phyloP scores from a whole-genome alignment of 2,888 invertebrate species.

The Gryllus longicercus region DNA sequence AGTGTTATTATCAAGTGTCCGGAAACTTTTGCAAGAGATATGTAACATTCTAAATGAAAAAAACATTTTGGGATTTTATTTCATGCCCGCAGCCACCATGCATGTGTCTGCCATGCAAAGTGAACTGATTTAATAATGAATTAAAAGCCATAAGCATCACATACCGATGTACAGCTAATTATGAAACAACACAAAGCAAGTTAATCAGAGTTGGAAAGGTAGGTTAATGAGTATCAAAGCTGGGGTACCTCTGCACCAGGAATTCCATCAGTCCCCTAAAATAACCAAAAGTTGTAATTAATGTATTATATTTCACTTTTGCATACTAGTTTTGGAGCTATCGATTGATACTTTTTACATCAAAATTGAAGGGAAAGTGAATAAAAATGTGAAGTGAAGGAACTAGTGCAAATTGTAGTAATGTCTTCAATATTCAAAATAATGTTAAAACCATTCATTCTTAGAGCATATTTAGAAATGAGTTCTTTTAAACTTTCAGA shows the following conservation, averaged over 20 bases:
- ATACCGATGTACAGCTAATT: slow-evolving; percentile 23
- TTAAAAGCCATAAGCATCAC: slow-evolving; percentile 28
- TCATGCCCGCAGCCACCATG: slow-evolving; percentile 27
- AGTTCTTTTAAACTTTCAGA: no score
- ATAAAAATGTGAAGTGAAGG: not conserved
- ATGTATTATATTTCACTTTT: slow-evolving; percentile 18
- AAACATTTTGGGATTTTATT: not conserved
- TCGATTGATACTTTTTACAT: not conserved
- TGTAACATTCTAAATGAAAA: not conserved
- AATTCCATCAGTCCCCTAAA: slow-evolving; percentile 90
- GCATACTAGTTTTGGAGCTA: slow-evolving; percentile 20
- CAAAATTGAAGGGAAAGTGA: not conserved
- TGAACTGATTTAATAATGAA: not conserved
- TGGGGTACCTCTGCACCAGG: slow-evolving; percentile 79
- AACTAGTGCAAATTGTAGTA: no score
- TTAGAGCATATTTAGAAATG: no score
- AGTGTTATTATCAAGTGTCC: no score
- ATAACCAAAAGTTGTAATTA: slow-evolving; percentile 41
- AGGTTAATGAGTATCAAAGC: slow-evolving; percentile 32
- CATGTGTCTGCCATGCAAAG: not conserved
- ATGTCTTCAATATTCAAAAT: no score
- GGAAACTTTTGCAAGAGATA: no score
- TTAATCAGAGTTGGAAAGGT: slow-evolving; percentile 25
- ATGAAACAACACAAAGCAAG: slow-evolving; percentile 29
- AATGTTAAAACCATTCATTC: no score